Evolutionary conservation across 2,888 invertebrate species (phyloP), one percentile per base, ranked within the genome.

Genomic region (Stomorhina lunata): DNA sequence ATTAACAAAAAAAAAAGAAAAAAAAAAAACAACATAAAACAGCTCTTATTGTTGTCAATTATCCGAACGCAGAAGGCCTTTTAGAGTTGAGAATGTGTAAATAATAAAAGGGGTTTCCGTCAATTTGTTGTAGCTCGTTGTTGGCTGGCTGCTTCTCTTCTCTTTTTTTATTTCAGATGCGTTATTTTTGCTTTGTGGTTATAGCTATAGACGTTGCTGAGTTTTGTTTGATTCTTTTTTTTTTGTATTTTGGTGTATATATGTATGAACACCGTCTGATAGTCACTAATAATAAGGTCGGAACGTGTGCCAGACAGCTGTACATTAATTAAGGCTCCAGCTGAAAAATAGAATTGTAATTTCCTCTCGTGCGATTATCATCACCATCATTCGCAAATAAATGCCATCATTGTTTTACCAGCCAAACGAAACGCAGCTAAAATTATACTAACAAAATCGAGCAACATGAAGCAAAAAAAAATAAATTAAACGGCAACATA

Each of bases 221-320:
- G 9, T 34, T 22, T 20, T 34, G 20, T 34, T 63, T 40, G 12
- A 15, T 25, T 27, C 15, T 25, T 29, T 65, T 20, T 57, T 22
- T 61, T 45, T n/a, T n/a, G n/a, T n/a, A n/a, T n/a, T 34, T 40
- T 63, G 12, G 22, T 50, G 37, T 50, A 34, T 27, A 32, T 57
- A 10, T 34, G 7, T 12, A 15, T 1, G 7, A 1, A 48, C 0
- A n/a, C 17, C 15, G 81, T 75, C 81, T 82, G 82, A 75, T 82
- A 82, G 43, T 63, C 69, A 59, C 82, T 82, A 71, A 82, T 80
- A 82, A 82, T 82, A 80, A 82, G 82, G 82, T 82, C 82, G 80
- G 80, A 82, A 82, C 82, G 82, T 82, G 82, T 82, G 82, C 82
- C 82, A 82, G 82, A 80, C 82, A 82, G 82, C 82, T 82, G 82